Conservation (phyloP, 2,797 vertebrate genomes). For the Sebastes aleutianus region DNA sequence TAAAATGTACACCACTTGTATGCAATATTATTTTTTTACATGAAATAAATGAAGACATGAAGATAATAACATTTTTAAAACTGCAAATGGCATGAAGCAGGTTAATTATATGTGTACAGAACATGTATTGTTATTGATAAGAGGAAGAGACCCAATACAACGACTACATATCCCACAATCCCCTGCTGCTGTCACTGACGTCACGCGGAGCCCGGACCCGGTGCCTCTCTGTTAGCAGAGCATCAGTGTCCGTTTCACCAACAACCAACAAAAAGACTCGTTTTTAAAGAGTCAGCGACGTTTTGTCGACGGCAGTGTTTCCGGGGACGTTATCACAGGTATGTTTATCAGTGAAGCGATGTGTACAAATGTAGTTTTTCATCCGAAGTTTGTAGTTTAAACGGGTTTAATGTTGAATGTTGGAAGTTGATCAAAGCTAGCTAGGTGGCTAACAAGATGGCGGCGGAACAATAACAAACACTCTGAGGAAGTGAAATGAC, state of each 20-base stretch:
- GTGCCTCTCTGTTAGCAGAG: slow-evolving; percentile 7
- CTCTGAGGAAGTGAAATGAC: too few species aligned
- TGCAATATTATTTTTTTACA: not conserved
- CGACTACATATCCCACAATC: slow-evolving; percentile 43
- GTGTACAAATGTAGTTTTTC: fast-evolving
- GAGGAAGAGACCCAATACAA: too few species aligned
- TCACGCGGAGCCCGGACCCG: slow-evolving; percentile 52
- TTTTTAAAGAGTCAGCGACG: not conserved
- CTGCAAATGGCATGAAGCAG: not conserved
- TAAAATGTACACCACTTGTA: too few species aligned
- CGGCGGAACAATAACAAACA: slow-evolving; percentile 52
- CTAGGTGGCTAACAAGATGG: slow-evolving; percentile 54
- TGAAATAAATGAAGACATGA: not conserved
- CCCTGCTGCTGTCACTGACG: slow-evolving; percentile 26
- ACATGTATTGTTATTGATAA: not conserved
- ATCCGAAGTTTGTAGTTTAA: not conserved
- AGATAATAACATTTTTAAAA: not conserved
- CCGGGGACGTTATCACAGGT: slow-evolving; percentile 9
- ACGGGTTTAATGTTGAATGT: not conserved
- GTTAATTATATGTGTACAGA: not conserved
- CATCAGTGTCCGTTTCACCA: too few species aligned
- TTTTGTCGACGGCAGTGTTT: not conserved
- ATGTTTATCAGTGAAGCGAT: fast-evolving
- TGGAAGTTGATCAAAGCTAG: slow-evolving; percentile 6
- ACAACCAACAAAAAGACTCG: slow-evolving; percentile 13